A percentile compares a stretch with the other conserved stretches of the same genome.
phyloP scores from a whole-genome alignment of 2,797 vertebrate species.

The Myiotriccus ornatus region DNA sequence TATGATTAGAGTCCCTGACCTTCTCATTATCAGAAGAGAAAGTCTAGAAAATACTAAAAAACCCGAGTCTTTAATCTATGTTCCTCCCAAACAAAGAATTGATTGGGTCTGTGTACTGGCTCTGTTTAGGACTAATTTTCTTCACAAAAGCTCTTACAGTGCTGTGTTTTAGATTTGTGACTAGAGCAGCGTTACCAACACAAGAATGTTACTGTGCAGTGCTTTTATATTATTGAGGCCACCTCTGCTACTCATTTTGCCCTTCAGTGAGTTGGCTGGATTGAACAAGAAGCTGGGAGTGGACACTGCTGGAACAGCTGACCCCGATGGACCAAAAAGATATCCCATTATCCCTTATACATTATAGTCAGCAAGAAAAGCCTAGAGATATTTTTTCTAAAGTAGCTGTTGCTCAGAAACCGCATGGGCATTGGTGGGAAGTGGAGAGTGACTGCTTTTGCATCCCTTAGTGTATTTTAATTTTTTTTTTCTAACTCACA shows the following conservation, averaged over 20 bases:
- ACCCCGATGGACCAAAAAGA: too few relatives aligned
- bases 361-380: background rate
- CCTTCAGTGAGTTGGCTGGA: background rate
- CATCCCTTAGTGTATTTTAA: background rate
- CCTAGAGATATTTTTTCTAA: background rate
- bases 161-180: background rate
- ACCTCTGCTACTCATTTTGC: background rate
- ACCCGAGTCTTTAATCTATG: background rate
- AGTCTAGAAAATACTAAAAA: background rate
- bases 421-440: background rate
- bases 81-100: background rate
- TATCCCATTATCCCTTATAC: background rate
- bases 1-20: background rate
- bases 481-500: background rate
- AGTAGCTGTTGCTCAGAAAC: background rate
- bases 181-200: background rate
- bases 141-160: background rate
- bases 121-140: background rate
- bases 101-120: background rate
- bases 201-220: background rate
- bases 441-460: background rate
- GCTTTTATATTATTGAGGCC: background rate
- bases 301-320: background rate
- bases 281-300: background rate
- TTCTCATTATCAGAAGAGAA: background rate